Evolutionary conservation across 2,113 vertebrate species (phyloP).

Genomic region (Prochilodus magdalenae): DNA sequence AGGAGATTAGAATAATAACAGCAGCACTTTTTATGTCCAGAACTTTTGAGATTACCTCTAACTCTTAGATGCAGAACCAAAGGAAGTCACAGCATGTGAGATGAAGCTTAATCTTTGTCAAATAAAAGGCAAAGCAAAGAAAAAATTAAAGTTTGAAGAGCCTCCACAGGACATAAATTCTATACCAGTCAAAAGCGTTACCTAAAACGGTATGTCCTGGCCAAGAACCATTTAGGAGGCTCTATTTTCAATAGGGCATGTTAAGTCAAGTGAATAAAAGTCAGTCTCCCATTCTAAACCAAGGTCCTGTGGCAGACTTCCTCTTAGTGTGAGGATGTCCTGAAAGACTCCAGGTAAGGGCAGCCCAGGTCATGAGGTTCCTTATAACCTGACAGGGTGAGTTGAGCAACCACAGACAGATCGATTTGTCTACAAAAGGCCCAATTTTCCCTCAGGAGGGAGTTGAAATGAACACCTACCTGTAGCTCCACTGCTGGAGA

Average conservation of each 20-base stretch:
- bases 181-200: neutral
- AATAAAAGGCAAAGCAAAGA: too few relatives aligned
- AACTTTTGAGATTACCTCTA: too few relatives aligned
- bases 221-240: neutral
- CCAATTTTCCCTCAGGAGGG: constrained; percentile 4
- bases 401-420: neutral
- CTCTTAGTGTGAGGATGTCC: neutral
- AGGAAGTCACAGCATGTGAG: too few relatives aligned
- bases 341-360: neutral
- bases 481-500: constrained; percentile 15
- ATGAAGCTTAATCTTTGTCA: too few relatives aligned
- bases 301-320: neutral
- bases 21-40: too few relatives aligned
- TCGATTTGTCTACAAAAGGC: constrained; percentile 1
- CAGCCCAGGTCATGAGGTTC: neutral
- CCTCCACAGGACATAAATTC: neutral
- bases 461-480: constrained; percentile 22
- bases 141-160: neutral
- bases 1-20: too few relatives aligned
- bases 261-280: neutral
- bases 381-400: constrained; percentile 23
- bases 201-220: neutral
- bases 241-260: neutral
- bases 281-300: neutral
- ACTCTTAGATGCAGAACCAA: too few relatives aligned